These are phyloP conservation scores for Rhizomys pruinosus DNA, from an alignment of 2,113 vertebrate species.

Conservation along the genomic window DNA sequence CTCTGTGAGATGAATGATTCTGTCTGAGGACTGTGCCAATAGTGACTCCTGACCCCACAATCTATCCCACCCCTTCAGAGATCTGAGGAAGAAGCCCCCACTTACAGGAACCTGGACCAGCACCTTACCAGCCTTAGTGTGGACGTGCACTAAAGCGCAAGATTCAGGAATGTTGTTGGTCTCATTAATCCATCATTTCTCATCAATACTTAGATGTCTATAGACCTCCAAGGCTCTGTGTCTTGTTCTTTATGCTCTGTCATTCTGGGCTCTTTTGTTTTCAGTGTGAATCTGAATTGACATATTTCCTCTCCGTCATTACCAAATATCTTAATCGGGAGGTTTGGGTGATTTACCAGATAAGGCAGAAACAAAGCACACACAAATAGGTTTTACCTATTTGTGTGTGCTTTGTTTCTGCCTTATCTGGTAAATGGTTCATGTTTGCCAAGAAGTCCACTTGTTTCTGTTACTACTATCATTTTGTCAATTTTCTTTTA, in stretches of 20 bases:
- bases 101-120: not conserved
- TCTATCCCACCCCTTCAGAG: not conserved
- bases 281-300: not conserved
- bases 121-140: not conserved
- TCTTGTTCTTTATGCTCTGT: not conserved
- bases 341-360: not conserved
- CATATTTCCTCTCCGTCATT: not conserved
- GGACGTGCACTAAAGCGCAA: not conserved
- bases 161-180: not conserved
- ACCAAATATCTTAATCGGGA: not conserved
- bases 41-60: not conserved
- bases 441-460: not conserved
- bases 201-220: not conserved
- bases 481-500: not conserved
- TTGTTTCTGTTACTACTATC: not conserved
- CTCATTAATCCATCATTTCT: not conserved
- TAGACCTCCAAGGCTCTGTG: not conserved
- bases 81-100: not conserved
- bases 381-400: fast-evolving
- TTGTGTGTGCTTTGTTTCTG: not conserved
- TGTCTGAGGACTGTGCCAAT: too few relatives aligned
- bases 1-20: not conserved
- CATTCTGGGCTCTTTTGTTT: not conserved
- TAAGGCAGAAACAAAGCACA: not conserved
- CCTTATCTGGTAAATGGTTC: not conserved